phyloP scores from a whole-genome alignment of 2,113 vertebrate genomes.

The Muntiacus reevesi region DNA sequence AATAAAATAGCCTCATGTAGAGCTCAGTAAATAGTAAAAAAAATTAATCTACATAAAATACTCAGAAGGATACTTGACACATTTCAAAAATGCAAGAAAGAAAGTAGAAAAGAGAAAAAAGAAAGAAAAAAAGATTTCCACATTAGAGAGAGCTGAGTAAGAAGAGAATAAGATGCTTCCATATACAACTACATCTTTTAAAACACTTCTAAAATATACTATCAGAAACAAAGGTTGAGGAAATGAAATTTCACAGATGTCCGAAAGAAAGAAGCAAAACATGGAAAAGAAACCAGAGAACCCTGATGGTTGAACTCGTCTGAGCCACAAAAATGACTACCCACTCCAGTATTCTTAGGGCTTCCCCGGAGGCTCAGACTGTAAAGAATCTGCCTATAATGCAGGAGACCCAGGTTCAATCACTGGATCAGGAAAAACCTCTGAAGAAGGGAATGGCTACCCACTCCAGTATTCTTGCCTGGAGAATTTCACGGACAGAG shows the following conservation, averaged over 20 bases:
- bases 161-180: background rate
- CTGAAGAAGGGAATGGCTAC: background rate
- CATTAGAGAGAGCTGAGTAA: background rate
- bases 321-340: background rate
- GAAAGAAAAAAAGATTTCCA: background rate
- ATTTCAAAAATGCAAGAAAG: background rate
- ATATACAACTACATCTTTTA: background rate
- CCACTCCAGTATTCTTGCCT: background rate
- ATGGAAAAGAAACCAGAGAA: background rate
- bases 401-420: background rate
- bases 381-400: background rate
- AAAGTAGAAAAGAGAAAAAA: background rate
- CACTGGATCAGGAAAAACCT: background rate
- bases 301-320: rapidly evolving
- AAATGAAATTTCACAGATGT: background rate
- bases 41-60: background rate
- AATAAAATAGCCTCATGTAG: background rate
- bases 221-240: background rate
- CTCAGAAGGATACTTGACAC: background rate
- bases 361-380: background rate
- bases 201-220: background rate
- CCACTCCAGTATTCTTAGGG: background rate
- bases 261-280: background rate
- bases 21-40: background rate
- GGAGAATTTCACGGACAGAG: background rate